Evolutionary conservation across 1,140 invertebrate genomes (phyloP).

Genomic region (Brachionus sp.): DNA sequence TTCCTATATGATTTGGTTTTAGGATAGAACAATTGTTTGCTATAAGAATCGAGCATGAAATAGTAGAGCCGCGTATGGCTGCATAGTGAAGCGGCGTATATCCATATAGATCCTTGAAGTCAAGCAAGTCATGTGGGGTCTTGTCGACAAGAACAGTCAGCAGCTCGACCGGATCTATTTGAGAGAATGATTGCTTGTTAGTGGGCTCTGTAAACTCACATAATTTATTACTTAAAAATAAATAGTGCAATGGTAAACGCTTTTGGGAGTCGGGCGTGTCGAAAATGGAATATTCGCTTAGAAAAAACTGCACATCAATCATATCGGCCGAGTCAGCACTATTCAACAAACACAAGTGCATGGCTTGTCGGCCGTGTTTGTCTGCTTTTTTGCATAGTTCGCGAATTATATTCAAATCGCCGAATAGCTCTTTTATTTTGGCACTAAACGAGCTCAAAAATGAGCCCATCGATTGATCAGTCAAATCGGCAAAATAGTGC

Average conservation of each 20-base stretch:
- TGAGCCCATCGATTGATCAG: background rate
- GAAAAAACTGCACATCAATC: conserved; percentile 49
- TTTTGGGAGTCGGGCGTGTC: conserved; percentile 49
- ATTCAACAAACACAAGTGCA: conserved; percentile 6
- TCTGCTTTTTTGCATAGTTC: background rate
- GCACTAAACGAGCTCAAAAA: background rate
- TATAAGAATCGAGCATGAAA: conserved; percentile 59
- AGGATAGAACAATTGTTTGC: background rate
- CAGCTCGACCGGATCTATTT: conserved; percentile 61
- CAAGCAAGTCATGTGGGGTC: conserved; percentile 55
- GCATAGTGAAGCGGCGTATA: conserved; percentile 61
- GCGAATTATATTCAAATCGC: background rate
- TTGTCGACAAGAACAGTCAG: conserved; percentile 53
- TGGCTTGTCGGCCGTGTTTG: background rate
- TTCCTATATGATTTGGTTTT: background rate
- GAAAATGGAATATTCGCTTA: conserved; percentile 50
- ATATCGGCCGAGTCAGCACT: background rate
- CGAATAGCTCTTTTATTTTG: background rate
- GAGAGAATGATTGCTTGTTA: conserved; percentile 47
- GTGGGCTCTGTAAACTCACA: conserved; percentile 48
- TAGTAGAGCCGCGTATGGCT: conserved; percentile 60
- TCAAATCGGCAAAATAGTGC: background rate
- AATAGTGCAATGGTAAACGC: conserved; percentile 49
- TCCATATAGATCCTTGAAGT: conserved; percentile 56
- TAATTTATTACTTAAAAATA: conserved; percentile 48